A percentile compares a stretch with the other conserved stretches of the same genome.
phyloP scores from a whole-genome alignment of 2,888 invertebrate species.

The Pseudeuparius sepicola region DNA sequence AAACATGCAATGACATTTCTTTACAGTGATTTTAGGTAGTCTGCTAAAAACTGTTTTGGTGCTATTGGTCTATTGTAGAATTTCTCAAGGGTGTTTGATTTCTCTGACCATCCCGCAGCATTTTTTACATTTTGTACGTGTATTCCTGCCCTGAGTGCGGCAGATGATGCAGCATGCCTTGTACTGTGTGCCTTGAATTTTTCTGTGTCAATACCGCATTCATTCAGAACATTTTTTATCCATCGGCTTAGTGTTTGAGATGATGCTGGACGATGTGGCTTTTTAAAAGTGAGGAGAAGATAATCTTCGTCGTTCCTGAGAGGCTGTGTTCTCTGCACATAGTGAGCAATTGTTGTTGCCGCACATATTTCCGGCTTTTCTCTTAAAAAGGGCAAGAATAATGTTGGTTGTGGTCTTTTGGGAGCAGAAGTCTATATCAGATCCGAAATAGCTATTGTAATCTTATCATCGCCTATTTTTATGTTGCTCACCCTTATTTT shows the following conservation, averaged over 20 bases:
- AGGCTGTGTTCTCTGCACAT: not conserved
- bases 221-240: constrained; percentile 9
- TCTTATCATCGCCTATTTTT: too few species aligned
- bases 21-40: too few species aligned
- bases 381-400: constrained; percentile 11
- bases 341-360: constrained; percentile 1
- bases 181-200: constrained; percentile 14
- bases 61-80: constrained; percentile 17
- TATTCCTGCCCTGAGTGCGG: constrained; percentile 9
- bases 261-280: constrained; percentile 9
- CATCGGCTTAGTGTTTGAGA: constrained; percentile 13
- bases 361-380: constrained; percentile 10
- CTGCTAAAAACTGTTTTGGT: not conserved
- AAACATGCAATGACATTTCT: too few species aligned
- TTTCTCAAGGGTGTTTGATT: constrained; percentile 12
- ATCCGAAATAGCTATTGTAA: too few species aligned
- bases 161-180: constrained; percentile 16
- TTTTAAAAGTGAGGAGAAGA: constrained; percentile 12
- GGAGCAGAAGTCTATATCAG: constrained; percentile 16
- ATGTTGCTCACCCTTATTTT: too few species aligned
- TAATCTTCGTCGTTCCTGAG: not conserved
- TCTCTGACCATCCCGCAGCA: constrained; percentile 16
- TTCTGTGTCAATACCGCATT: constrained; percentile 11
- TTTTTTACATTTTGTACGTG: constrained; percentile 12
- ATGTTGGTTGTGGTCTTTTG: constrained; percentile 11